Base-by-base conservation (phyloP, 2,888 invertebrate genomes). In the Ophioninae sp. region DNA sequence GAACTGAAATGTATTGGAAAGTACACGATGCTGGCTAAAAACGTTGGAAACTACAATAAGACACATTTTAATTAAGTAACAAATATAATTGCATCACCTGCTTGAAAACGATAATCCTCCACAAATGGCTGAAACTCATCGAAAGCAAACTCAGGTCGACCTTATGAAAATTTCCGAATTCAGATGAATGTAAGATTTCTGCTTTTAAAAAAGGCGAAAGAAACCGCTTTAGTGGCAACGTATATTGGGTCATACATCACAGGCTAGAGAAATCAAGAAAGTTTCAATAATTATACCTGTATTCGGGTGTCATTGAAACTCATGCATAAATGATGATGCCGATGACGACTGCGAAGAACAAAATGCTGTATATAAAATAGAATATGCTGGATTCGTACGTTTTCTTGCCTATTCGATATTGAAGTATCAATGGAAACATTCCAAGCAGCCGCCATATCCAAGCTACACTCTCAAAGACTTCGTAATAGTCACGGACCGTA, bases 41-140 rank as follows among this genome's bases (percentile, higher is more conserved):
- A 0, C 5, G 5, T 30, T 8, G 17, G 20, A 10, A n/a, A 2
- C 1, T 9, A 39, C 13, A 23, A 23, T 7, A 8, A 7, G 7
- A 39, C 9, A n/a, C n/a, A 1, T 22, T 7, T 22, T 10, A 1
- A 17, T 23, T 17, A 13, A 22, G 10, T 58, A 20, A 37, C 30
- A 30, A 30, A 30, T 30, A 37, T 22, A 17, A n/a, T 56, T 30
- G 8, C 20, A 65, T 13, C 74, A 77, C 83, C 77, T 85, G 58
- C 22, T 83, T 83, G 44, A 76, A 58, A 51, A 61, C 65, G 23
- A 76, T 73, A 9, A 85, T 67, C 78, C 85, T 79, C 65, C 23
- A 80, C 22, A 81, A n/a, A 20, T n/a, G 64, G 8, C 64, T 68
- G 0, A 81, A 10, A 17, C 58, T 5, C 73, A 73, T 76, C 17